Evolutionary conservation across 2,797 vertebrate species (phyloP).

Genomic region (Anguilla marmorata): DNA sequence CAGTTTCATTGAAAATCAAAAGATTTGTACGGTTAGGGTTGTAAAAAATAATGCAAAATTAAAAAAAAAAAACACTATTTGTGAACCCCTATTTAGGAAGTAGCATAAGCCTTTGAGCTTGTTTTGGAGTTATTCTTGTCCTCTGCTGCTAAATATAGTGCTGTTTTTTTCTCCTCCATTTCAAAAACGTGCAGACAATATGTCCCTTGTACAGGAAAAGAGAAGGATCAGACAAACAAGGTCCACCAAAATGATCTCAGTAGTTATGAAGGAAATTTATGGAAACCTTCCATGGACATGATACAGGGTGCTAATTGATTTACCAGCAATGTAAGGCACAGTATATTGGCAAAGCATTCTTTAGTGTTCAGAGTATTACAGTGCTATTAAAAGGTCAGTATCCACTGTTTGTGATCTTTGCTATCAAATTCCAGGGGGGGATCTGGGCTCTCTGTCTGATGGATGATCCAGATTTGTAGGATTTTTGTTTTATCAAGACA

Average conservation of each 20-base stretch:
- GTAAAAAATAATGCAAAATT: neutral
- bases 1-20: neutral
- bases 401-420: neutral
- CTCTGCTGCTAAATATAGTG: neutral
- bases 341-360: neutral
- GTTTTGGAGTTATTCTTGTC: neutral
- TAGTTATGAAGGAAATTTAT: neutral
- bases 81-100: conserved; percentile 5
- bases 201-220: conserved; percentile 6
- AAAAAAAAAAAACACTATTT: neutral
- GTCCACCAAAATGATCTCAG: neutral
- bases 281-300: neutral
- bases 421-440: neutral
- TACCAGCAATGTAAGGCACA: neutral
- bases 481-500: neutral
- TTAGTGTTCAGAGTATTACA: neutral
- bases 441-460: neutral
- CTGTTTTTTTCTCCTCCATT: neutral
- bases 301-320: neutral
- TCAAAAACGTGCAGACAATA: neutral
- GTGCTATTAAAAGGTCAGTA: neutral
- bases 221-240: conserved; percentile 12
- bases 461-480: conserved; percentile 1
- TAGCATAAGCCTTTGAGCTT: neutral
- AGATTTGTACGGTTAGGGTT: neutral